Evolutionary conservation across 2,888 invertebrate genomes (phyloP).

Genomic region (Hydraecia micacea): DNA sequence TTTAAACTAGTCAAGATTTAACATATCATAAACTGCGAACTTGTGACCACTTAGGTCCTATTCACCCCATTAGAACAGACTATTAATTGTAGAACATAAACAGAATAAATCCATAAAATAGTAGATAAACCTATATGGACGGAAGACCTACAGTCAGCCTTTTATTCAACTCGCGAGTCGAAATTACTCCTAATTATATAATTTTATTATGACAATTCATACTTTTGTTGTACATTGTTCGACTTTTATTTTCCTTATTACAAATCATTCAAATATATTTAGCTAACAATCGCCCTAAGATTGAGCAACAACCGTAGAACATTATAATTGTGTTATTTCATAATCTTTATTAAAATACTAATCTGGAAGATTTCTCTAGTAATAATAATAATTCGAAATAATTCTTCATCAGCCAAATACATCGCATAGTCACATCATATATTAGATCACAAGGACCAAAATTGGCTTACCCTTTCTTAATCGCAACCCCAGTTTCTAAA

Average conservation of each 20-base stretch:
- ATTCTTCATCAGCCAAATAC: slow-evolving; percentile 4
- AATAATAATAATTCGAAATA: slow-evolving; percentile 24
- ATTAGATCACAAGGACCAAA: not conserved
- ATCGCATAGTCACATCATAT: not conserved
- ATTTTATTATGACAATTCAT: slow-evolving; percentile 70
- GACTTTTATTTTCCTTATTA: slow-evolving; percentile 52
- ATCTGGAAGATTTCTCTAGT: slow-evolving; percentile 6
- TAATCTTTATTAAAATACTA: slow-evolving; percentile 22
- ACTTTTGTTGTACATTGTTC: slow-evolving; percentile 74
- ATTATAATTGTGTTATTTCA: not conserved
- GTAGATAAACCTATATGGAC: slow-evolving; percentile 59
- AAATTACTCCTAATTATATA: slow-evolving; percentile 51
- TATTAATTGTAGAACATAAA: slow-evolving; percentile 13
- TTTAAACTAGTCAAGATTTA: not conserved
- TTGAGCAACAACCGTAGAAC: slow-evolving; percentile 35
- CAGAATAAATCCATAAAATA: slow-evolving; percentile 26
- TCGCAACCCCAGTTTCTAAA: slow-evolving; percentile 9
- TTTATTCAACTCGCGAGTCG: slow-evolving; percentile 55
- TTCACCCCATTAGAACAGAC: slow-evolving; percentile 43
- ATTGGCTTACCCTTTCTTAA: slow-evolving; percentile 1
- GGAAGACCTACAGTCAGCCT: slow-evolving; percentile 75
- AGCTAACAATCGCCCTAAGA: slow-evolving; percentile 32
- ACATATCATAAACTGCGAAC: not conserved
- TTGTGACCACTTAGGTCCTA: slow-evolving; percentile 30
- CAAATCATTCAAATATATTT: slow-evolving; percentile 41